Base-by-base conservation (phyloP, 2,113 vertebrate species). In the Thalassarche chlororhynchos region DNA sequence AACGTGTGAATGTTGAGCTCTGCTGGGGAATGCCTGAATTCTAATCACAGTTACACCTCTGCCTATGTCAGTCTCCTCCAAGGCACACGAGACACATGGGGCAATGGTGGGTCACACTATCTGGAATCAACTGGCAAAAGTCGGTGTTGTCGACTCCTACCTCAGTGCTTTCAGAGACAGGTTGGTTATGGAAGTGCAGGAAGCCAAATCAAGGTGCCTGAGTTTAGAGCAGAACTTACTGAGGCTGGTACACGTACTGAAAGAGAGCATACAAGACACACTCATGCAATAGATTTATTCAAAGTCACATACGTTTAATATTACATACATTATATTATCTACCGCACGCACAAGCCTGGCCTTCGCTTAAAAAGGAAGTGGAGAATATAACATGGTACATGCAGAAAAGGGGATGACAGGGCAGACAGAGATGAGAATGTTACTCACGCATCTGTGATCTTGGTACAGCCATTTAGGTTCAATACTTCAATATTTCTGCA, bases 191-290 rank as follows among this genome's bases (percentile, higher is more conserved):
- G 99, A 99, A 87, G 99, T 99, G 98, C 99, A 99, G 90, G 99
- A 99, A 65, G 99, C 98, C 86, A 99, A 98, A 95, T 99, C 99
- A 91, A 99, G 98, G 97, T 99, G 99, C 98, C 99, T 99, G 98
- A 99, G 98, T 97, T 99, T 99, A 78, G 99, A 99, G 97, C 99
- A 99, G 98, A 99, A 99, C 98, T 99, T 99, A 98, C 99, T 99
- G 98, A 99, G 99, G 97, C 99, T 99, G 96, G 99, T 99, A 97
- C 99, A 99, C 8, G 99, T 99, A 89, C 99, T 99, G 98, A 19
- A 97, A 94, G 88, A 89, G 88, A 97, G 60, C 52, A 72, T 8
- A 77, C 0, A 8, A 1, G 32, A 29, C 19, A 66, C 20, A 21
- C 0, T 76, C 21, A 60, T 1, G n/a, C 15, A 4, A 24, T 1